These are phyloP conservation scores for Acyrthosiphon pisum DNA, from an alignment of 1,140 invertebrate genomes.

Conservation along the genomic window DNA sequence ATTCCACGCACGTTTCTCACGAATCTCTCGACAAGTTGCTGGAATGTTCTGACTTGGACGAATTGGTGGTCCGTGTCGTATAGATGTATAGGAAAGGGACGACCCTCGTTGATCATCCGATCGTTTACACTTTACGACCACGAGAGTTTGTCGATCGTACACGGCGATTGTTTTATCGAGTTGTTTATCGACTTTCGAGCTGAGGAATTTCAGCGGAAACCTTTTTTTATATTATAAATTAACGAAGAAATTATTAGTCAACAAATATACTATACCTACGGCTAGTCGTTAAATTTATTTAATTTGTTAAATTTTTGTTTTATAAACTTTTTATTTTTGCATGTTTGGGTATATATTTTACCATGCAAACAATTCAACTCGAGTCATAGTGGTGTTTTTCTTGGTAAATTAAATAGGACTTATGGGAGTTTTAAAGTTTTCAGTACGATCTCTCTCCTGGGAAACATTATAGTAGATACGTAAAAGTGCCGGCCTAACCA, in stretches of 20 bases:
- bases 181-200: not conserved
- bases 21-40: not conserved
- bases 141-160: not conserved
- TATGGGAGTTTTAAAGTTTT: slow-evolving; percentile 51
- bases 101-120: not conserved
- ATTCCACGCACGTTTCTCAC: not conserved
- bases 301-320: not conserved
- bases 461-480: slow-evolving; percentile 29
- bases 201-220: not conserved
- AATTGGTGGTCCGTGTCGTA: not conserved
- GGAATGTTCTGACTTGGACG: not conserved
- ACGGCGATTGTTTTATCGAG: not conserved
- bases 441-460: not conserved
- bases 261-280: not conserved
- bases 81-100: not conserved
- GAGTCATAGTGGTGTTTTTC: not conserved
- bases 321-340: not conserved
- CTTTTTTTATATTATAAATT: not conserved
- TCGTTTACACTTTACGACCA: not conserved
- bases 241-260: not conserved
- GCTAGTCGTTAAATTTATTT: not conserved
- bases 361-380: not conserved
- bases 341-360: not conserved
- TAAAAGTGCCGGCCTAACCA: not conserved
- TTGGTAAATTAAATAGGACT: slow-evolving; percentile 46